A percentile compares a stretch with the other conserved stretches of the same genome.
Conservation (phyloP, 1,140 invertebrate genomes). For the Pteromalus puparum region DNA sequence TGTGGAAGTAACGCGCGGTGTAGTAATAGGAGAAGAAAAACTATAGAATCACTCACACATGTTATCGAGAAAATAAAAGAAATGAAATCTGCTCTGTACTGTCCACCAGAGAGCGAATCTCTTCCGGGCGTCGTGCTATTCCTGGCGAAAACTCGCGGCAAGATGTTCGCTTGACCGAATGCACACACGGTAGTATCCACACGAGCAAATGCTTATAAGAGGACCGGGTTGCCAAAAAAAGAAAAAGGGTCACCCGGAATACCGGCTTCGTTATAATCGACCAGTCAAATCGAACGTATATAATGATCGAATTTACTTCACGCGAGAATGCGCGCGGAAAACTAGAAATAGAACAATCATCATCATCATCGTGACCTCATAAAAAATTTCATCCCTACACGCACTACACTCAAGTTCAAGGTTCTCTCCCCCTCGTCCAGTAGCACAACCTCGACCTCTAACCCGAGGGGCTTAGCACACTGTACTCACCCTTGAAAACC, state of each 20-base stretch:
- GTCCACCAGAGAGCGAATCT: background rate
- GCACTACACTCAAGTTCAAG: too few relatives aligned
- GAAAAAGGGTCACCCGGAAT: background rate
- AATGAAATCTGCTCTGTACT: background rate
- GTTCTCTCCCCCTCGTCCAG: background rate
- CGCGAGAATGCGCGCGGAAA: too few relatives aligned
- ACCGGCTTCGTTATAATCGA: background rate
- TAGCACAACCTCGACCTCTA: background rate
- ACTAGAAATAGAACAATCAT: too few relatives aligned
- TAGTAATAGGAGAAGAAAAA: too few relatives aligned
- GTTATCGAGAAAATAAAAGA: background rate
- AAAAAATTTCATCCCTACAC: too few relatives aligned
- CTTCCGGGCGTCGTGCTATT: background rate
- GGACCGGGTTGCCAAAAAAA: background rate
- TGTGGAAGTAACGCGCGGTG: too few relatives aligned
- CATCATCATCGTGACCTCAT: too few relatives aligned
- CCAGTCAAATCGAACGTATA: too few relatives aligned
- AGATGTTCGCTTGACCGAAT: background rate
- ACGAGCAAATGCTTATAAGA: background rate
- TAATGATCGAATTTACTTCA: too few relatives aligned
- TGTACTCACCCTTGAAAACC: conserved; percentile 61
- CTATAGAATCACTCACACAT: background rate
- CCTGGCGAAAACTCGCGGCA: background rate
- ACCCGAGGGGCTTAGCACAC: background rate
- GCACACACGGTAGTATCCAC: background rate